Conservation (phyloP, 2,113 vertebrate species). For the Thunnus thynnus region DNA sequence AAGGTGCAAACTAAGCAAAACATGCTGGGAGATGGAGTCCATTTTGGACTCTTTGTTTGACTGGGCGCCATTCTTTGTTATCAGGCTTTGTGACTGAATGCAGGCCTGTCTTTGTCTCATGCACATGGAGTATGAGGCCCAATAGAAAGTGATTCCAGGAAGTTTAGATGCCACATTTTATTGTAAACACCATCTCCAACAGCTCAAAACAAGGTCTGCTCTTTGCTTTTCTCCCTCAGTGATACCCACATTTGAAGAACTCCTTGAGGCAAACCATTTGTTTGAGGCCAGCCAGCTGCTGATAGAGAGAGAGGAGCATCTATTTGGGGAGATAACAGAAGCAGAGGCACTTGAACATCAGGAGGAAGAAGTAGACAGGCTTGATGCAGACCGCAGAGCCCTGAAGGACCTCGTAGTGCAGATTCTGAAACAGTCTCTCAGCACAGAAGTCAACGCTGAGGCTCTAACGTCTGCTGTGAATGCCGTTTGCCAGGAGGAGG, state of each 20-base stretch:
- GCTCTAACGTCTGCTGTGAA: conserved; percentile 85
- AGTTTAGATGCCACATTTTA: background rate
- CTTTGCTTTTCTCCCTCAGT: conserved; percentile 45
- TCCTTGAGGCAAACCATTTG: conserved; percentile 39
- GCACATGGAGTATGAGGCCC: no score
- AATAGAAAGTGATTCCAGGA: background rate
- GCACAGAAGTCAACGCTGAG: conserved; percentile 60
- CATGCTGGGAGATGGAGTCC: no score
- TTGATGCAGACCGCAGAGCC: conserved; percentile 67
- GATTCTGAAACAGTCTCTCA: conserved; percentile 82
- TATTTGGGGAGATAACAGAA: conserved; percentile 58
- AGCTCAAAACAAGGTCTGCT: background rate
- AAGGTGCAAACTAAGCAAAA: no score
- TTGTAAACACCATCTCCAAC: background rate
- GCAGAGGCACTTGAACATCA: conserved; percentile 51
- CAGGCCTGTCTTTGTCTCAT: no score
- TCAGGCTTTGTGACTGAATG: no score
- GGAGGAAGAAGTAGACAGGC: conserved; percentile 76
- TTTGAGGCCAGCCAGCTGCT: conserved; percentile 74
- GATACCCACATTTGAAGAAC: conserved; percentile 53
- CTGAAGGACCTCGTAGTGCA: conserved; percentile 77
- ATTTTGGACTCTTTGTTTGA: no score
- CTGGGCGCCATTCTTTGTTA: no score
- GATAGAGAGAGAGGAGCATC: conserved; percentile 81
- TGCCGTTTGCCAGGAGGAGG: conserved; percentile 85